Evolutionary conservation across 2,888 invertebrate genomes (phyloP), one percentile per base, ranked within the genome.

Genomic region (Diabrotica balteata): DNA sequence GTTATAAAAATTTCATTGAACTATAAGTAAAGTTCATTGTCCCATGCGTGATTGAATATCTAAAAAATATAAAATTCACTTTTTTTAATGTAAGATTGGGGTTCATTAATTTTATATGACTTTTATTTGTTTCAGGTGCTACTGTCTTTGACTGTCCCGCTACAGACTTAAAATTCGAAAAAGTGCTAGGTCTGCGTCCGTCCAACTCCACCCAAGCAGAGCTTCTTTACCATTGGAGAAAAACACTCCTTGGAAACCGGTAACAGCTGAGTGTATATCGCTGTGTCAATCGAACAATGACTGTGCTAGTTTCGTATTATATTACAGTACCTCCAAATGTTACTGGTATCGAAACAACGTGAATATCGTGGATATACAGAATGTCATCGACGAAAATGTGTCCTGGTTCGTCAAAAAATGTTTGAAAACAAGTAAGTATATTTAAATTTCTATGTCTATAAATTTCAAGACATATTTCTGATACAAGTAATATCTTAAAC

Each of bases 351-450:
- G 73, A 22, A 70, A 74, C 66, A 72, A 76, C 44, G 63, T 66
- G n/a, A 73, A 73, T 7, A 72, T 72, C 32, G 69, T 74, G 10
- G 77, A 78, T n/a, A 79, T 80, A 8, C 81, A 84, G 49, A 79
- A 81, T 22, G 77, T 81, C 17, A 81, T 86, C 5, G 89, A 90
- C 75, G 86, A 87, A 54, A 87, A 88, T 74, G 86, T 86, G 6
- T 89, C 88, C 7, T 91, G 89, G 84, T 92, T 90, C 78, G 87
- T 87, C 73, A 90, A 90, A 83, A 86, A 87, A 58, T 92, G 91
- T 77, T 79, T 90, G 70, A 83, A 86, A 82, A 86, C 89, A 89
- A 81, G 80, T 75, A 64, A 71, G 71, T 45, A 10, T 42, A 6
- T 52, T 22, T 4, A 32, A 32, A 32, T 32, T 32, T 32, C 17